Evolutionary conservation across 2,797 vertebrate genomes (phyloP).

Genomic region (Myripristis jacobus): DNA sequence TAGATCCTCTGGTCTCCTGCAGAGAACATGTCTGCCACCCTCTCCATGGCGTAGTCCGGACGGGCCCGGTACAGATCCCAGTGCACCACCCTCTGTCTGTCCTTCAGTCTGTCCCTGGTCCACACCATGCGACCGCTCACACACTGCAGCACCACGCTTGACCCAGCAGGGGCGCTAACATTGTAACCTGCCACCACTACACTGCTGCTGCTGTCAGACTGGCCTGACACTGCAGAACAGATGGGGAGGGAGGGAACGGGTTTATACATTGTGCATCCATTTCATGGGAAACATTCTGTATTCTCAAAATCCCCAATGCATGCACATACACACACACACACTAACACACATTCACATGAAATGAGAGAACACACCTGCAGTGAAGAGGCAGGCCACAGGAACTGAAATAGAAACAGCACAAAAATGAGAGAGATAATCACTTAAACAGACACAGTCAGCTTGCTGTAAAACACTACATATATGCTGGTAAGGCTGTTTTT

Average conservation of each 20-base stretch:
- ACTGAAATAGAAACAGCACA: constrained; percentile 70
- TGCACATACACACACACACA: constrained; percentile 7
- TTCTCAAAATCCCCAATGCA: background rate
- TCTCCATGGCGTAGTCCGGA: constrained; percentile 82
- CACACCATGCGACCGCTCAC: constrained; percentile 94
- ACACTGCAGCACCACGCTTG: constrained; percentile 87
- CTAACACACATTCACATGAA: background rate
- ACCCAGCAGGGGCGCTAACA: constrained; percentile 83
- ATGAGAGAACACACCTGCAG: constrained; percentile 65
- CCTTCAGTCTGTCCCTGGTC: constrained; percentile 89
- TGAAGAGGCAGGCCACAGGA: constrained; percentile 57
- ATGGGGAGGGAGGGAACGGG: background rate
- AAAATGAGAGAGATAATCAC: constrained; percentile 37
- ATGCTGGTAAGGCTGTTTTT: constrained; percentile 1
- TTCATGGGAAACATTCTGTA: background rate
- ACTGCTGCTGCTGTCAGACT: constrained; percentile 80
- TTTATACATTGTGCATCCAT: background rate
- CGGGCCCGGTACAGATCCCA: constrained; percentile 87
- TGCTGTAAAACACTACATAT: background rate
- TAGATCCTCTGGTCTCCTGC: constrained; percentile 92
- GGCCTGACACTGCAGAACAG: constrained; percentile 66
- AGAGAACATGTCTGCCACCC: constrained; percentile 94
- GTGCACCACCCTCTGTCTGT: constrained; percentile 94
- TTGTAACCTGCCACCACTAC: constrained; percentile 88
- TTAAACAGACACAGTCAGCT: constrained; percentile 34